Conservation (phyloP, 2,113 vertebrate species). For the Penelope pileata region DNA sequence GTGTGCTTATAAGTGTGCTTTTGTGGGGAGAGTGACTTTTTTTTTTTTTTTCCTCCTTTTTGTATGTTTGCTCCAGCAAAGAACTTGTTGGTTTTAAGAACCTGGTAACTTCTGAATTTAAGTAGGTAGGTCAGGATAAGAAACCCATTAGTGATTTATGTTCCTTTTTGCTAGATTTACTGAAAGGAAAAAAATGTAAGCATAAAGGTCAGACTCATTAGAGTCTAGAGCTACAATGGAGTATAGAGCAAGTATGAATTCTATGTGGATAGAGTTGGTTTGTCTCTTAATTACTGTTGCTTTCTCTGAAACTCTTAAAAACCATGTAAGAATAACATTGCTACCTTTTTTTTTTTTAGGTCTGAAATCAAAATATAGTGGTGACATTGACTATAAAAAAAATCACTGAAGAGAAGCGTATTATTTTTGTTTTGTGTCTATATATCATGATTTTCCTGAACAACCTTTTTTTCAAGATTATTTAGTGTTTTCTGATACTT, state of each 20-base stretch:
- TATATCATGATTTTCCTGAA: background rate
- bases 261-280: background rate
- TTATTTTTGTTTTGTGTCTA: background rate
- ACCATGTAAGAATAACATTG: background rate
- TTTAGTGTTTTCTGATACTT: background rate
- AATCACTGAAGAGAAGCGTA: rapidly evolving
- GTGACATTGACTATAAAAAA: background rate
- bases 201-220: background rate
- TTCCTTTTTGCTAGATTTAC: background rate
- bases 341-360: background rate
- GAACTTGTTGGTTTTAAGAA: background rate
- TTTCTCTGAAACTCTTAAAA: background rate
- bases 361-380: background rate
- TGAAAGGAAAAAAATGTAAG: background rate
- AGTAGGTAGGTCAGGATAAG: background rate
- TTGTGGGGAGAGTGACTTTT: background rate
- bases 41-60: background rate
- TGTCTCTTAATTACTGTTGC: background rate
- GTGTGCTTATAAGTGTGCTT: background rate
- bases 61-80: background rate
- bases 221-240: background rate
- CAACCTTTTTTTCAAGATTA: background rate
- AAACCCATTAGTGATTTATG: background rate
- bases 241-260: background rate
- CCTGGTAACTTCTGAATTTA: background rate